phyloP scores from a whole-genome alignment of 2,797 vertebrate genomes.

The Adelosebastes latens region DNA sequence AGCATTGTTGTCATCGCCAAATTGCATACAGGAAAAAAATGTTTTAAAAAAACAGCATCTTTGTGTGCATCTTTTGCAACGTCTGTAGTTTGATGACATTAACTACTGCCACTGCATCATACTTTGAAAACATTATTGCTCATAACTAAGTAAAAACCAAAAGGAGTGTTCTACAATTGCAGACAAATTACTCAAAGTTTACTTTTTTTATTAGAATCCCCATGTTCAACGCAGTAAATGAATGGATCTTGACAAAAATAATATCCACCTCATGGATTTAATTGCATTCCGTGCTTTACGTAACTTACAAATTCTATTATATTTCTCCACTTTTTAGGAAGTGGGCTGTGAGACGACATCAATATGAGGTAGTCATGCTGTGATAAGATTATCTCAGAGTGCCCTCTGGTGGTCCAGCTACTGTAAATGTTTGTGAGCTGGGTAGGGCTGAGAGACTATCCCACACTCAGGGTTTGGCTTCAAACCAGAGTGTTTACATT shows the following conservation, averaged over 20 bases:
- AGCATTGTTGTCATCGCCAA: background rate
- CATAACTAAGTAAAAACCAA: background rate
- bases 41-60: background rate
- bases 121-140: background rate
- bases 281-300: constrained; percentile 22
- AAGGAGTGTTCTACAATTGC: background rate
- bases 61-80: background rate
- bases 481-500: constrained; percentile 38
- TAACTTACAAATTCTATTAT: constrained; percentile 23
- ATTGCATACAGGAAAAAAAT: background rate
- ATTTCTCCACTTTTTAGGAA: constrained; percentile 4
- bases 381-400: constrained; percentile 40
- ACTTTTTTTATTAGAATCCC: constrained; percentile 8
- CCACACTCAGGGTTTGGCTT: constrained; percentile 20
- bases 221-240: constrained; percentile 1
- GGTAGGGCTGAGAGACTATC: constrained; percentile 23
- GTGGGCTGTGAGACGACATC: constrained; percentile 13
- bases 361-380: constrained; percentile 1
- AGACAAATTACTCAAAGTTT: background rate
- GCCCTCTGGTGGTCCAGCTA: constrained; percentile 70
- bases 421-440: constrained; percentile 1
- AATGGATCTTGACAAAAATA: constrained; percentile 4
- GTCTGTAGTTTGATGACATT: background rate
- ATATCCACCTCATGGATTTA: constrained; percentile 1
- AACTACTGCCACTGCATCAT: background rate